Percentiles rank a stretch among this genome's conserved stretches.
phyloP scores from a whole-genome alignment of 2,888 invertebrate species.

The Apamea anceps region DNA sequence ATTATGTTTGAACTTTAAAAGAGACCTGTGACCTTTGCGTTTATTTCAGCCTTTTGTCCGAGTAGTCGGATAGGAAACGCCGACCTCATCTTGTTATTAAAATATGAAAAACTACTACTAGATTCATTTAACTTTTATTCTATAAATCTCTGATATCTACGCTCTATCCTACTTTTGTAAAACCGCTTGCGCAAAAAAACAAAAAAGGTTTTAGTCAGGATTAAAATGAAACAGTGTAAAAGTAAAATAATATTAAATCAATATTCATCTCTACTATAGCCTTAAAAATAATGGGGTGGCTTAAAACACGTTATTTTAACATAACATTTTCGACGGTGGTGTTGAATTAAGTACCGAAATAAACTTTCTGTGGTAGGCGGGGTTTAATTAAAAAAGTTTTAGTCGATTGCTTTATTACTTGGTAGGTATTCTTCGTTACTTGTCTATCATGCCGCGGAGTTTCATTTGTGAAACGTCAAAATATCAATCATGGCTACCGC shows the following conservation, averaged over 20 bases:
- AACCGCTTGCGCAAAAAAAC: neutral
- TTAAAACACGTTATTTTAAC: slow-evolving; percentile 48
- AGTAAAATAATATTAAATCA: slow-evolving; percentile 12
- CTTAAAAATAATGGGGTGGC: slow-evolving; percentile 39
- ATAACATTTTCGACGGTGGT: slow-evolving; percentile 36
- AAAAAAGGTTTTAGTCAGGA: neutral
- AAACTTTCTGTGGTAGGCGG: slow-evolving; percentile 56
- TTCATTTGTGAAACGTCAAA: slow-evolving; percentile 55
- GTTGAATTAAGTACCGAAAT: slow-evolving; percentile 60
- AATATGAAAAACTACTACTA: no score
- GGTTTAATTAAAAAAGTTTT: slow-evolving; percentile 68
- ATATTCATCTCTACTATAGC: slow-evolving; percentile 36
- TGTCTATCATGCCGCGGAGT: slow-evolving; percentile 47
- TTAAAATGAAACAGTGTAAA: slow-evolving; percentile 15
- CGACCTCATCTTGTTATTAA: no score
- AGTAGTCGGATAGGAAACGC: no score
- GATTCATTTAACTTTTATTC: no score
- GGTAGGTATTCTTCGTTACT: slow-evolving; percentile 53
- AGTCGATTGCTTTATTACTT: slow-evolving; percentile 60
- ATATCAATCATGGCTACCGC: slow-evolving; percentile 36
- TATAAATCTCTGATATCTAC: no score
- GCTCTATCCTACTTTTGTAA: neutral
- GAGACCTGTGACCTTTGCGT: no score
- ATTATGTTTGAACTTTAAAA: no score
- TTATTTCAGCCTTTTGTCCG: no score